Percentiles rank a stretch among this genome's conserved stretches.
Conservation (phyloP, 1,140 invertebrate species). For the Drosophila albomicans region DNA sequence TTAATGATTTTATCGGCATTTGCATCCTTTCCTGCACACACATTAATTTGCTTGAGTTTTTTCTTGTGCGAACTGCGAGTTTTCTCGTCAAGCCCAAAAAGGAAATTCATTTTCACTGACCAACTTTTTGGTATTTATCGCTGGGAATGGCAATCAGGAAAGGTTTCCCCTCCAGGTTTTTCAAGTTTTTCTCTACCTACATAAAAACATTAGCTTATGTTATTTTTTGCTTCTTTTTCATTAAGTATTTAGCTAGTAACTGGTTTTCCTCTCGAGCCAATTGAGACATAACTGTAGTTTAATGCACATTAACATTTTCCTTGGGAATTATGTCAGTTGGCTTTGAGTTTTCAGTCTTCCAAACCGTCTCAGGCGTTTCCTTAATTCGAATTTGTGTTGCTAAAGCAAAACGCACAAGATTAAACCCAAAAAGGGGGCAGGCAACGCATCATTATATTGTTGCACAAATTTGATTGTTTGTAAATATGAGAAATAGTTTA, state of each 20-base stretch:
- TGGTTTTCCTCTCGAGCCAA: constrained; percentile 53
- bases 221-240: constrained; percentile 42
- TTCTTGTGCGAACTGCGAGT: background rate
- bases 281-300: constrained; percentile 73
- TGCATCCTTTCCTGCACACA: constrained; percentile 42
- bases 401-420: constrained; percentile 44
- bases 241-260: constrained; percentile 49
- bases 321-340: constrained; percentile 77
- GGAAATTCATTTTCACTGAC: constrained; percentile 71
- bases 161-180: constrained; percentile 48
- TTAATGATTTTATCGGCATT: constrained; percentile 43
- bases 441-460: constrained; percentile 15
- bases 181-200: constrained; percentile 55
- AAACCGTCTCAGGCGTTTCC: constrained; percentile 19
- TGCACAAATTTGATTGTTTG: constrained; percentile 53
- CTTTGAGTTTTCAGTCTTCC: constrained; percentile 8
- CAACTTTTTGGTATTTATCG: constrained; percentile 48
- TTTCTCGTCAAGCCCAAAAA: constrained; percentile 43
- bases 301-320: constrained; percentile 74
- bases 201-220: constrained; percentile 27
- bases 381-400: constrained; percentile 16
- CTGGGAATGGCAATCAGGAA: constrained; percentile 66
- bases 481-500: constrained; percentile 35
- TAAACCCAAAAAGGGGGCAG: background rate
- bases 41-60: constrained; percentile 15